A percentile compares a stretch with the other conserved stretches of the same genome.
Conservation (phyloP, 1,140 invertebrate species). For the Pseudoatta argentina region DNA sequence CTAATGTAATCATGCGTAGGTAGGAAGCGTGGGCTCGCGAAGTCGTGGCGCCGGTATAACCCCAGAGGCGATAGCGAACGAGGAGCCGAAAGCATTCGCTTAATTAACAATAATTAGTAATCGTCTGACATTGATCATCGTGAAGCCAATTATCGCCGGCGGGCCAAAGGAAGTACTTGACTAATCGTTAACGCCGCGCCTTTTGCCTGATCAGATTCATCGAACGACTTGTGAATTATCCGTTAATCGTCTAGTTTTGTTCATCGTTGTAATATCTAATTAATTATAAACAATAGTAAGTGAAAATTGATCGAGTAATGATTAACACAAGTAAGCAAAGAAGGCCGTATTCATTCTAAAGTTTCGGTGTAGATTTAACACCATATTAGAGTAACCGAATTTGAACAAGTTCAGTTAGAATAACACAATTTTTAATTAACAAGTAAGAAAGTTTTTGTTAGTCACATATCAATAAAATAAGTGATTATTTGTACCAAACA, state of each 20-base stretch:
- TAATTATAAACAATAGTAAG: not conserved
- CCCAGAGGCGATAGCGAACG: constrained; percentile 71
- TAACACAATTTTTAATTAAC: no score
- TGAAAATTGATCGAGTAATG: no score
- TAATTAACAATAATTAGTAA: constrained; percentile 83
- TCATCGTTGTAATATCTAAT: not conserved
- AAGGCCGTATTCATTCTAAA: no score
- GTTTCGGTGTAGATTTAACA: no score
- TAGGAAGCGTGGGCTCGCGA: constrained; percentile 67
- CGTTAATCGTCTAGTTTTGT: not conserved
- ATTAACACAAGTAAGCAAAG: no score
- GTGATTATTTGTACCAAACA: no score
- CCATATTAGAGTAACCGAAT: no score
- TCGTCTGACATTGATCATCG: constrained; percentile 69
- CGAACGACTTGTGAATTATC: constrained; percentile 75
- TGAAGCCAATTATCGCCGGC: constrained; percentile 77
- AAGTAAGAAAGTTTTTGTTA: no score
- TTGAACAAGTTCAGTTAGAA: no score
- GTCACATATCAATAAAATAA: no score
- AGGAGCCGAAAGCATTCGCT: constrained; percentile 73
- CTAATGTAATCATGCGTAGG: constrained; percentile 69
- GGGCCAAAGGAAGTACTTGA: constrained; percentile 43
- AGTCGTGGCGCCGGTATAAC: constrained; percentile 71
- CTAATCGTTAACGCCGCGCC: constrained; percentile 54
- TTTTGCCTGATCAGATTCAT: constrained; percentile 38